Base-by-base conservation (phyloP, 2,888 invertebrate genomes). In the Pseudeuparius sepicola region DNA sequence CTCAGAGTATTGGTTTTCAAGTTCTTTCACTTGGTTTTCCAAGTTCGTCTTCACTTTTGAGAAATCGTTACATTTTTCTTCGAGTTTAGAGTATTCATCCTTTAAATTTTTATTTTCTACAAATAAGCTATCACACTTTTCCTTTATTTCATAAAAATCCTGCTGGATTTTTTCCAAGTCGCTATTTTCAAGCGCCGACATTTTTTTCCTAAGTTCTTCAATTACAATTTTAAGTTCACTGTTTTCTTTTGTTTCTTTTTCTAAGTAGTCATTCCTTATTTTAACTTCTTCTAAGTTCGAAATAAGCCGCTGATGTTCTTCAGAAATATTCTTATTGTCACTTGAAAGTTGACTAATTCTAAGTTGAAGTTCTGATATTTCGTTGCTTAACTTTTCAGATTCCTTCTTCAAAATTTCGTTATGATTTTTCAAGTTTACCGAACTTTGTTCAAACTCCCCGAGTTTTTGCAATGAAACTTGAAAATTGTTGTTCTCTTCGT, bases 1-100 rank as follows among this genome's bases (percentile, higher is more conserved):
- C 37, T 61, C 61, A 26, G 40, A 53, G 23, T 55, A 55, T 14
- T 59, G 58, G 13, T 50, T 41, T 37, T 61, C 60, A 11, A 56
- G 28, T 34, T 59, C 57, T 20, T 18, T 36, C 26, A 60, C 44
- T 39, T 59, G 55, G 2, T 32, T 40, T 44, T 57, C 52, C 6
- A 52, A 35, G 20, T 47, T 48, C 32, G 47, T 47, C 31, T 53
- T 53, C 6, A 52, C 47, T 31, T 31, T 15, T n/a, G n/a, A 20
- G 34, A 49, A 51, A 24, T 41, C 39, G 26, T 42, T 45, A 26
- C 48, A 47, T 25, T 49, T 46, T 25, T 50, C 53, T 36, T 50
- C 43, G 4, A 56, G 40, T 30, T 48, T 48, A 2, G 34, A 25
- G 14, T 55, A 43, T 34, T 53, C 51, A 3, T 24, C 27, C 36